Evolutionary conservation across 2,113 vertebrate genomes (phyloP).

Genomic region (Thomomys bottae): DNA sequence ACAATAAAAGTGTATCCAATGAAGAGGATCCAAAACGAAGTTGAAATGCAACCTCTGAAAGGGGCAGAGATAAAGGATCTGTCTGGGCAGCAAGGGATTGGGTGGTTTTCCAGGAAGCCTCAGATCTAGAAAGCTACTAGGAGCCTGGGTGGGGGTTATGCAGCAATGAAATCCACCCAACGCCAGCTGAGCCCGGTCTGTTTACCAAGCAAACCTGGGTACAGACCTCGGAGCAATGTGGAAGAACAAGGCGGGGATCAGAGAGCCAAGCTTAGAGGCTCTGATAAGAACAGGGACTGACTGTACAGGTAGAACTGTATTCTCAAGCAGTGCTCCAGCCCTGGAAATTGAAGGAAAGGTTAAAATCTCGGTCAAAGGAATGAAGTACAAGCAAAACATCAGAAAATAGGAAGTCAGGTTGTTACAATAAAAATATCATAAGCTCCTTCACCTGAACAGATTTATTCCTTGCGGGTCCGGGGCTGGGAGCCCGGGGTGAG

Average conservation of each 20-base stretch:
- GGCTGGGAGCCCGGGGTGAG: background rate
- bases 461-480: background rate
- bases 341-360: conserved; percentile 7
- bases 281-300: background rate
- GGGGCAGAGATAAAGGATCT: background rate
- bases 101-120: background rate
- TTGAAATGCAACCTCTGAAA: background rate
- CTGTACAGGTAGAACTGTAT: background rate
- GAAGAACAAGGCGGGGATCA: background rate
- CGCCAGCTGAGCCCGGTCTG: no score
- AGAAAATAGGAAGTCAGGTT: background rate
- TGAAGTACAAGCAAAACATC: background rate
- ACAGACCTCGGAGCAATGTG: background rate
- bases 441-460: background rate
- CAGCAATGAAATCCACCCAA: background rate
- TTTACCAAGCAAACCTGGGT: background rate
- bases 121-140: background rate
- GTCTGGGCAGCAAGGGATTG: background rate
- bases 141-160: background rate
- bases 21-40: background rate
- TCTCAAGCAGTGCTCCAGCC: background rate
- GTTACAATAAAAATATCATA: background rate
- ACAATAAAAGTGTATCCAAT: background rate
- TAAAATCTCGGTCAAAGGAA: background rate
- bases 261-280: background rate